Evolutionary conservation across 2,888 invertebrate species (phyloP).

Genomic region (Glaucopsyche alexis): DNA sequence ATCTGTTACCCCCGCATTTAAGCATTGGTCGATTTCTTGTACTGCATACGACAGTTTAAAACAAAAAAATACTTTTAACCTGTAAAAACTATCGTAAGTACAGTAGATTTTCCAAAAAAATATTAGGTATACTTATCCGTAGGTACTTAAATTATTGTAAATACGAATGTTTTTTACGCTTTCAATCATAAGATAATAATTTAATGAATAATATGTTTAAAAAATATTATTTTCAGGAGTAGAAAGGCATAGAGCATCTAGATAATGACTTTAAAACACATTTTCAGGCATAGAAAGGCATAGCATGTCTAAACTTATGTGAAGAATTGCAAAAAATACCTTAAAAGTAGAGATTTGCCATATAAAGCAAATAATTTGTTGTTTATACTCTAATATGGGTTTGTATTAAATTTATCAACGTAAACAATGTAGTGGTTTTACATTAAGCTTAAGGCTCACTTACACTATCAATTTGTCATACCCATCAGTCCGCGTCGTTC

Average conservation of each 20-base stretch:
- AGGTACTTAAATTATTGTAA: neutral
- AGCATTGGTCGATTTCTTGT: neutral
- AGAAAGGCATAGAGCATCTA: too few relatives aligned
- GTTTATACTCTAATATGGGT: too few relatives aligned
- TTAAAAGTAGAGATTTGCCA: too few relatives aligned
- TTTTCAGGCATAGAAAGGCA: too few relatives aligned
- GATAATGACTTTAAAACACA: too few relatives aligned
- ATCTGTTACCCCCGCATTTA: constrained; percentile 70
- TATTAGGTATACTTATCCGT: too few relatives aligned
- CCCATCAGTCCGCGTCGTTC: constrained; percentile 55
- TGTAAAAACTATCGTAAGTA: neutral
- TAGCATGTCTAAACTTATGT: too few relatives aligned
- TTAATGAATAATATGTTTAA: too few relatives aligned
- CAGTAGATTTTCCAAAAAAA: neutral
- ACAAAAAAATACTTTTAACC: neutral
- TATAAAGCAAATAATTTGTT: too few relatives aligned
- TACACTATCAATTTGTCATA: constrained; percentile 31
- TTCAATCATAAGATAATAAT: neutral
- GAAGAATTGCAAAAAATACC: too few relatives aligned
- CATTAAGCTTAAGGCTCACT: neutral
- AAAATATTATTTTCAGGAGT: neutral
- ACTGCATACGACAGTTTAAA: neutral
- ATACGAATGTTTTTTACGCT: neutral
- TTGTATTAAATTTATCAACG: neutral
- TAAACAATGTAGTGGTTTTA: neutral